phyloP scores from a whole-genome alignment of 2,113 vertebrate species.

The Strigops habroptila region DNA sequence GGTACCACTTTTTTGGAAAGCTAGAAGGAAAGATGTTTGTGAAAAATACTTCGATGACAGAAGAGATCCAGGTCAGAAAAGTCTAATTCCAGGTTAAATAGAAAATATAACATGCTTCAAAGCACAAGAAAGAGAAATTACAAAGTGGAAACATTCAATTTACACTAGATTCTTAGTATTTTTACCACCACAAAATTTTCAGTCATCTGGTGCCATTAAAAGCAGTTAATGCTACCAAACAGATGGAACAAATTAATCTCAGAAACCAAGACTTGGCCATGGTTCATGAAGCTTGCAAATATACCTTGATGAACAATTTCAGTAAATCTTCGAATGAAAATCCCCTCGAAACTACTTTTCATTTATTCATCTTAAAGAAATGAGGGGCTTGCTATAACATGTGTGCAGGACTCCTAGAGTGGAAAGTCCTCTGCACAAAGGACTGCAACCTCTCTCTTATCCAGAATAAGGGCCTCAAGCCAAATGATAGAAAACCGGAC shows the following conservation, averaged over 20 bases:
- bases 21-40: background rate
- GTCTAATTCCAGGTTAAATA: background rate
- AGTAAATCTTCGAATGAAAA: background rate
- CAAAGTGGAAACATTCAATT: background rate
- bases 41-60: background rate
- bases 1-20: background rate
- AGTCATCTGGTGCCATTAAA: background rate
- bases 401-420: background rate
- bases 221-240: background rate
- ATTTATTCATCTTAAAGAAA: background rate
- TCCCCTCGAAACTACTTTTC: background rate
- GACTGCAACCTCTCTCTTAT: background rate
- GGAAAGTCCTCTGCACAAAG: background rate
- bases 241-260: background rate
- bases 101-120: conserved; percentile 20
- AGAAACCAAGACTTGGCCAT: background rate
- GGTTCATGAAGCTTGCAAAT: background rate
- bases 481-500: background rate
- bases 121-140: background rate
- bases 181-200: background rate
- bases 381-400: background rate
- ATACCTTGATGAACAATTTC: background rate
- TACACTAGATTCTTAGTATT: background rate
- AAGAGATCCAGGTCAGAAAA: background rate
- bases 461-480: background rate